These are phyloP conservation scores for Ceratotherium simum DNA, from an alignment of 2,113 vertebrate genomes.

Conservation along the genomic window DNA sequence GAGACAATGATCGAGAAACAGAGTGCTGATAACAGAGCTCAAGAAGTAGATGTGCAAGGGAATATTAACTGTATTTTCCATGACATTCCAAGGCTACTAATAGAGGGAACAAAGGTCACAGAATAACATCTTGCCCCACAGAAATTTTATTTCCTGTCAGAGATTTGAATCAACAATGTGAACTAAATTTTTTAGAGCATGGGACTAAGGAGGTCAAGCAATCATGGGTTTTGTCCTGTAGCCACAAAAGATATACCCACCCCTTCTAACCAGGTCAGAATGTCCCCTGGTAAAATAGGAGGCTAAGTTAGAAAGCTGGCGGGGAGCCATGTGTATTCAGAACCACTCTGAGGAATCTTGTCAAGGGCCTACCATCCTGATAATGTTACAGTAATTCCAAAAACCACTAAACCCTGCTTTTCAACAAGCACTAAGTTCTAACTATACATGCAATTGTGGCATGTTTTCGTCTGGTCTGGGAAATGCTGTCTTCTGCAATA, in stretches of 20 bases:
- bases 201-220: not conserved
- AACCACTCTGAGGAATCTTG: not conserved
- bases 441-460: not conserved
- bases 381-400: not conserved
- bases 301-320: not conserved
- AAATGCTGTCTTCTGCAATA: slow-evolving; percentile 15
- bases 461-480: not conserved
- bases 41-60: not conserved
- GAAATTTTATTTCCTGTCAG: slow-evolving; percentile 62
- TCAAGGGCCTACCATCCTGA: not conserved
- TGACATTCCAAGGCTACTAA: slow-evolving; percentile 45
- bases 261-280: not conserved
- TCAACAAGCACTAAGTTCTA: not conserved
- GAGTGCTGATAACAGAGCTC: not conserved
- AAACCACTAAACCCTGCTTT: not conserved
- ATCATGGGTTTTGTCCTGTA: not conserved
- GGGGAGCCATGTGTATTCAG: not conserved
- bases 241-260: not conserved
- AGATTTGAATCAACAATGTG: slow-evolving; percentile 56
- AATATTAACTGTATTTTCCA: slow-evolving; percentile 27
- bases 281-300: not conserved
- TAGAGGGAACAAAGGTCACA: slow-evolving; percentile 42
- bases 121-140: slow-evolving; percentile 38
- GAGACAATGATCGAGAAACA: not conserved
- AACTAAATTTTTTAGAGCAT: slow-evolving; percentile 11